Evolutionary conservation across 2,888 invertebrate species (phyloP), one percentile per base, ranked within the genome.

Genomic region (Bimastos eiseni): DNA sequence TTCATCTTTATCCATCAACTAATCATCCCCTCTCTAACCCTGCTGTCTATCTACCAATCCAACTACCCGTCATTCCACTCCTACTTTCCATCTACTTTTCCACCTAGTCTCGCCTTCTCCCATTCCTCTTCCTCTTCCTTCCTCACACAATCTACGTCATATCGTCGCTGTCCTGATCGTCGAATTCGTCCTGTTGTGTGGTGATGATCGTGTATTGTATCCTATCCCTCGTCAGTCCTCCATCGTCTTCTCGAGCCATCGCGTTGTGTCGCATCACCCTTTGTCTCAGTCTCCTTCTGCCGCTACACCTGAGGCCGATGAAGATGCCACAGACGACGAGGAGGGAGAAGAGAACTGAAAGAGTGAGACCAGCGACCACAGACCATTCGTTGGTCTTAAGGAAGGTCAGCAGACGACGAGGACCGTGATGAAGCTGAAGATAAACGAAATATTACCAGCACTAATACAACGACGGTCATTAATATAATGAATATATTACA

Each of bases 151-250:
- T 34, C 36, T 37, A 34, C 36, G 86, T 37, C 37, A 86, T 36
- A 3, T 86, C 19, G 24, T 86, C 34, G n/a, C 37, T 37, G 37
- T 86, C 36, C 36, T 86, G 37, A 8, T 86, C 86, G 36, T 86
- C 1, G n/a, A 36, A 86, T 24, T 86, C 86, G 86, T 86, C 86
- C 34, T 34, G 86, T 36, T 86, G 86, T 30, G 86, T 86, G 86
- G 36, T 86, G 86, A 86, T 86, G 86, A 86, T 86, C 36, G 86
- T 86, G 37, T 86, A 86, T 36, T 86, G 86, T 34, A 86, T 37
- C n/a, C 86, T 11, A 34, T 86, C 86, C n/a, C 86, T 86, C 86
- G 86, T 24, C 15, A 36, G 5, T 34, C 84, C 36, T n/a, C 84
- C 84, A 6, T 36, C 86, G 11, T 36, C 36, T 19, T 34, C 34